Base-by-base conservation (phyloP, 2,113 vertebrate species). In the Amphiprion ocellaris region DNA sequence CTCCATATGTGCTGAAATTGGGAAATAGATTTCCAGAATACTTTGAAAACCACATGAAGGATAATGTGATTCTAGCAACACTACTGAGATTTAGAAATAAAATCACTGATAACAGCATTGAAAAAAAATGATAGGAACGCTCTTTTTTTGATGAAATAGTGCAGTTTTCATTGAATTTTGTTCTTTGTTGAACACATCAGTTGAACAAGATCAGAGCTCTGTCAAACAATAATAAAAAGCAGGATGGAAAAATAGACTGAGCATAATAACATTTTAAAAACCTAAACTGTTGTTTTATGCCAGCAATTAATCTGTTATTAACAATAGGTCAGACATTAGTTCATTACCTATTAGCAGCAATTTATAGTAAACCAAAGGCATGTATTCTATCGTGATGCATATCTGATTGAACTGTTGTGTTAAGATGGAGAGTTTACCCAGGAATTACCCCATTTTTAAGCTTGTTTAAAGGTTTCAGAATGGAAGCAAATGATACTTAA, bases 191-290 rank as follows among this genome's bases (percentile, higher is more conserved):
- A 84, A 87, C 73, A 86, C 59, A 89, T 88, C 79, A 81, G 83
- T 86, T 87, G 83, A 88, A 91, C 91, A 93, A 93, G 89, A 93
- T 92, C 92, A 85, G 91, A 93, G 91, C 91, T 92, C 92, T 86
- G 85, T 85, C 71, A 61, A 79, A 85, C 56, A 49, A 74, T 37
- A 37, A 9, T 74, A 52, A 49, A 75, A 86, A 74, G 53, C 80
- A 84, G 23, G 30, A 63, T 65, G 23, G 46, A 56, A 33, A 47
- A 55, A 41, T 24, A 46, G 73, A 21, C 73, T 30, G 24, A 63
- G 55, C 47, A 30, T 30, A 30, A 41, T 46, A 21, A 56, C n/a
- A 12, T 52, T 82, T 78, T 52, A 26, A 59, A 62, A 68, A 74
- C 54, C 24, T 44, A 75, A 81, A 67, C 21, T 16, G n/a, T 39